Percentiles rank a stretch among this genome's conserved stretches.
phyloP scores from a whole-genome alignment of 2,797 vertebrate species.

The Tauraco hartlaubi region DNA sequence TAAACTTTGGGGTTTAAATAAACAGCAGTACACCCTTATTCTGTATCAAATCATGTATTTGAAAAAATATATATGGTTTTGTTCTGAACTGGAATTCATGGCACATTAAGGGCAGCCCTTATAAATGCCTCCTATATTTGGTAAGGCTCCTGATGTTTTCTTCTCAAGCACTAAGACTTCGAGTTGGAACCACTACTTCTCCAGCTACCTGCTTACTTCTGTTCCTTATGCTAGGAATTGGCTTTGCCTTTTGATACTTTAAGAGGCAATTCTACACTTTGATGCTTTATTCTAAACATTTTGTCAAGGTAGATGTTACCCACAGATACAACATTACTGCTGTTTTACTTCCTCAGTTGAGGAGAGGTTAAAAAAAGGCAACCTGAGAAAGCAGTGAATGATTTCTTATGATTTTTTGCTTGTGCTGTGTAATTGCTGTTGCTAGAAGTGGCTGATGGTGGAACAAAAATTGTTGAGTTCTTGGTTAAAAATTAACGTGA shows the following conservation, averaged over 20 bases:
- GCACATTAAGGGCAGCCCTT: background rate
- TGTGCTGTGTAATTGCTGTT: background rate
- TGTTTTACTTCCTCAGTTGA: background rate
- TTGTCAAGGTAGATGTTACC: background rate
- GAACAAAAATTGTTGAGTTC: background rate
- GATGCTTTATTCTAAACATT: background rate
- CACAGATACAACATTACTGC: background rate
- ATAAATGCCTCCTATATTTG: background rate
- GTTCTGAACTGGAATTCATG: background rate
- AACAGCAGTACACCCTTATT: background rate
- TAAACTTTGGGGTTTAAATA: background rate
- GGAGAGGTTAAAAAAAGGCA: background rate
- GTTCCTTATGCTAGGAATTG: background rate
- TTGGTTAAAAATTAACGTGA: background rate
- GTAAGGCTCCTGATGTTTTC: background rate
- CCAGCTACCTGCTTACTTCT: background rate
- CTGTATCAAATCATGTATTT: background rate
- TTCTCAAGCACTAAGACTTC: background rate
- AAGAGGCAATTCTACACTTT: background rate
- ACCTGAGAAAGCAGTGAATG: background rate
- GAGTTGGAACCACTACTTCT: background rate
- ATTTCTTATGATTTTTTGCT: background rate
- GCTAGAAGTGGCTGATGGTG: background rate
- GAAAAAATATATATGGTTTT: background rate
- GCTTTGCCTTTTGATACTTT: background rate